Conservation (phyloP, 2,888 invertebrate genomes). For the Crossocerus cetratus region DNA sequence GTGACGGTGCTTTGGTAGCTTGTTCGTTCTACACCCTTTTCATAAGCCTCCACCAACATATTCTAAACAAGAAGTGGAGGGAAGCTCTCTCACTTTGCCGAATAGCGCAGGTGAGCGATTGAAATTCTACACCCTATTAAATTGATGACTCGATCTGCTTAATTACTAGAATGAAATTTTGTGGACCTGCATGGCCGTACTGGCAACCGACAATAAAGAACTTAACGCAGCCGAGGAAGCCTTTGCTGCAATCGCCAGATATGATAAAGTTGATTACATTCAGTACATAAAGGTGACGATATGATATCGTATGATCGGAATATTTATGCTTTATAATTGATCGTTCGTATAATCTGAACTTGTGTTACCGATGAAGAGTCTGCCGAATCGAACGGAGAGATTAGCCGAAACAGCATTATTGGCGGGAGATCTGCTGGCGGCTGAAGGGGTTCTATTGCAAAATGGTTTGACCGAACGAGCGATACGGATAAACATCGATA, state of each 20-base stretch:
- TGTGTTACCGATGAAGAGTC: conserved; percentile 70
- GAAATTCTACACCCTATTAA: conserved; percentile 8
- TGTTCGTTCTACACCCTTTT: conserved; percentile 72
- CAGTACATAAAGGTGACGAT: conserved; percentile 85
- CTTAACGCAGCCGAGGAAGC: conserved; percentile 95
- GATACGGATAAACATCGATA: conserved; percentile 84
- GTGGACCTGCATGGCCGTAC: conserved; percentile 96
- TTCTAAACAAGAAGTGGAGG: conserved; percentile 89
- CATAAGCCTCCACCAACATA: conserved; percentile 81
- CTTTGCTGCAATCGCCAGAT: conserved; percentile 92
- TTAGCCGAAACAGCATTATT: conserved; percentile 84
- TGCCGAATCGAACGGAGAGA: conserved; percentile 79
- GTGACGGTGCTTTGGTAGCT: conserved; percentile 90
- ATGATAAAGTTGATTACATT: conserved; percentile 91
- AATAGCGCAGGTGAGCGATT: conserved; percentile 79
- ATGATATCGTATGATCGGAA: not conserved
- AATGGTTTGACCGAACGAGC: conserved; percentile 84
- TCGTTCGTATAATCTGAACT: too few species aligned
- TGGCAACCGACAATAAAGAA: conserved; percentile 92
- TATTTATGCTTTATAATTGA: not conserved
- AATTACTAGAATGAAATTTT: conserved; percentile 81
- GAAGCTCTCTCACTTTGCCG: conserved; percentile 90
- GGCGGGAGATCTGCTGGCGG: conserved; percentile 83
- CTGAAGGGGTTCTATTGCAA: conserved; percentile 85
- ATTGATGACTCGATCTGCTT: not conserved